Evolutionary conservation across 2,113 vertebrate species (phyloP).

Genomic region (Merops nubicus): DNA sequence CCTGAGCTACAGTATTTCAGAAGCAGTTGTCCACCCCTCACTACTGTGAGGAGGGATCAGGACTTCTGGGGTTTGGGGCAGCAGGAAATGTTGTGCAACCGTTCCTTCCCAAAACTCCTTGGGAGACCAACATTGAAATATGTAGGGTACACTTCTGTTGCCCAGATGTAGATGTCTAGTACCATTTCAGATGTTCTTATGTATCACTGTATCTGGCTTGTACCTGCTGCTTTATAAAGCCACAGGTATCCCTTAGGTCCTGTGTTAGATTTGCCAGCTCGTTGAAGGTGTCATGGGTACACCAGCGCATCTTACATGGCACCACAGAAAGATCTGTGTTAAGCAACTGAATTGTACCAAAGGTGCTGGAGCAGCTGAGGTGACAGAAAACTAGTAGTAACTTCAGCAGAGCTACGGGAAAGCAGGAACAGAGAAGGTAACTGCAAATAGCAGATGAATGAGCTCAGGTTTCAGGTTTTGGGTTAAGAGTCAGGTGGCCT

Average conservation of each 20-base stretch:
- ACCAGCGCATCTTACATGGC: neutral
- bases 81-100: neutral
- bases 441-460: neutral
- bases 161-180: neutral
- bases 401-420: neutral
- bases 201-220: neutral
- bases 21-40: neutral
- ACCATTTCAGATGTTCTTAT: neutral
- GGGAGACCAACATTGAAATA: neutral
- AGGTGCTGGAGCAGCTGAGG: neutral
- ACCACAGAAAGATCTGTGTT: neutral
- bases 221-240: neutral
- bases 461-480: neutral
- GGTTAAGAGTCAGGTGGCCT: neutral
- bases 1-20: neutral
- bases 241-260: neutral
- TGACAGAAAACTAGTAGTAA: neutral
- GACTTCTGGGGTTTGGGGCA: neutral
- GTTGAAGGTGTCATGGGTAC: accelerated
- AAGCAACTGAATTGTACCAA: neutral
- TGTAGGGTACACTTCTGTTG: neutral
- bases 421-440: neutral
- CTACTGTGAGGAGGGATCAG: neutral
- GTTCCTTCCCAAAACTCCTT: neutral
- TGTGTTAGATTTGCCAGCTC: neutral